Base-by-base conservation (phyloP, 2,797 vertebrate genomes). In the Gallinago nigripennis region DNA sequence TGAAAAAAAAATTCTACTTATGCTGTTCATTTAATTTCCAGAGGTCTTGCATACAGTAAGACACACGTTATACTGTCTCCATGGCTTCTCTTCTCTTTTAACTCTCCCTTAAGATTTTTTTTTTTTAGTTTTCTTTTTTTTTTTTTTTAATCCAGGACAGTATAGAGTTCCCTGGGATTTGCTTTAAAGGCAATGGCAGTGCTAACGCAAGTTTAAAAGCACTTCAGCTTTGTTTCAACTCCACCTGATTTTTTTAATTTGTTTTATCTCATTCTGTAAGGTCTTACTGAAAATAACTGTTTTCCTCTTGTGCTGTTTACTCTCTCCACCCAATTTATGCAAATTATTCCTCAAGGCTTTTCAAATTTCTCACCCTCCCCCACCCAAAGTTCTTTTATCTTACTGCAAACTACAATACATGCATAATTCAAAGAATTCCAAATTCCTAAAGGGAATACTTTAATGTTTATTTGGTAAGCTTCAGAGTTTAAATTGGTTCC, bases 371-470 rank as follows among this genome's bases (percentile, higher is more conserved):
- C 60, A 90, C 73, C 77, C 77, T 94, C 51, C 95, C 91, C 88
- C 73, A 71, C 23, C 69, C 31, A 53, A 78, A 96, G 64, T 88
- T 91, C 96, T 97, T 97, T 97, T 93, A 96, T 96, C 94, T 95
- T 86, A 56, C 92, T 96, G 92, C 85, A 88, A 95, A 94, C 92
- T 93, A 97, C 94, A 95, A 95, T 58, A 88, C 57, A 95, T 96
- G 86, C 91, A 96, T 94, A 96, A 96, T 97, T 96, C 93, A 96
- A 97, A 96, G 71, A 19, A 84, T 88, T 86, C 81, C 2, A 33
- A 61, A 63, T 78, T 96, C 90, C 94, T 95, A 85, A 96, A 93
- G 96, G 94, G 96, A 96, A 97, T 93, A 83, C 91, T 95, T 96
- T 82, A 73, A 95, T 92, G 88, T 93, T 94, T 95, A 93, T 80